Conservation (phyloP, 2,797 vertebrate species). For the Notolepis coatsorum region DNA sequence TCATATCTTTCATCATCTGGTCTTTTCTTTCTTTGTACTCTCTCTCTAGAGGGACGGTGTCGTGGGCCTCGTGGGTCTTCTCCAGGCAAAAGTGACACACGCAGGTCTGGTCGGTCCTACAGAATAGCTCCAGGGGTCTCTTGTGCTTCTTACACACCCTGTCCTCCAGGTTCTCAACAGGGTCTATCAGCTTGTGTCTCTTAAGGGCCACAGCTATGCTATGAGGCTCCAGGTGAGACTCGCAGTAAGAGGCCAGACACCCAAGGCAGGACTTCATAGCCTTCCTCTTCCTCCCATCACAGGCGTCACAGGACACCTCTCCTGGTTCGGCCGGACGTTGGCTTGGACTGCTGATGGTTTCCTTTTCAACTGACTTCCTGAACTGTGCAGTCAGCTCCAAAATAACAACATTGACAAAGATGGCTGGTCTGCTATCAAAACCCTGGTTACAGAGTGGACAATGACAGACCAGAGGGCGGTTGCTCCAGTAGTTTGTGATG, state of each 20-base stretch:
- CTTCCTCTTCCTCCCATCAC: conserved; percentile 13
- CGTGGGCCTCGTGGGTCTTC: conserved; percentile 26
- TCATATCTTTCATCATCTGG: background rate
- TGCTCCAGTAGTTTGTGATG: conserved; percentile 34
- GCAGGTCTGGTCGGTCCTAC: conserved; percentile 26
- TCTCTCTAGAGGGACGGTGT: conserved; percentile 18
- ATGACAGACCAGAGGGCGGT: conserved; percentile 2
- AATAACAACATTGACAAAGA: conserved; percentile 11
- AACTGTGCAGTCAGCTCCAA: conserved; percentile 31
- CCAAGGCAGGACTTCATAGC: conserved; percentile 32
- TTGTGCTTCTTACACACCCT: conserved; percentile 35
- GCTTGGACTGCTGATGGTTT: background rate
- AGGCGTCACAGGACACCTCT: conserved; percentile 37
- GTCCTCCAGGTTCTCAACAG: conserved; percentile 29
- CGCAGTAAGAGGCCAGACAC: conserved; percentile 54
- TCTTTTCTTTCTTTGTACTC: conserved; percentile 33
- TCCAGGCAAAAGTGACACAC: conserved; percentile 29
- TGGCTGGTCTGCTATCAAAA: conserved; percentile 27
- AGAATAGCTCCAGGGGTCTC: conserved; percentile 43
- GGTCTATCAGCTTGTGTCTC: conserved; percentile 35
- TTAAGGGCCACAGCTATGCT: conserved; percentile 19
- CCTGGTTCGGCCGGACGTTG: too few species aligned
- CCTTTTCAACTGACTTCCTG: background rate
- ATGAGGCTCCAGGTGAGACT: conserved; percentile 37
- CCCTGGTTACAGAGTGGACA: conserved; percentile 32